phyloP scores from a whole-genome alignment of 2,797 vertebrate species.

The Todus mexicanus region DNA sequence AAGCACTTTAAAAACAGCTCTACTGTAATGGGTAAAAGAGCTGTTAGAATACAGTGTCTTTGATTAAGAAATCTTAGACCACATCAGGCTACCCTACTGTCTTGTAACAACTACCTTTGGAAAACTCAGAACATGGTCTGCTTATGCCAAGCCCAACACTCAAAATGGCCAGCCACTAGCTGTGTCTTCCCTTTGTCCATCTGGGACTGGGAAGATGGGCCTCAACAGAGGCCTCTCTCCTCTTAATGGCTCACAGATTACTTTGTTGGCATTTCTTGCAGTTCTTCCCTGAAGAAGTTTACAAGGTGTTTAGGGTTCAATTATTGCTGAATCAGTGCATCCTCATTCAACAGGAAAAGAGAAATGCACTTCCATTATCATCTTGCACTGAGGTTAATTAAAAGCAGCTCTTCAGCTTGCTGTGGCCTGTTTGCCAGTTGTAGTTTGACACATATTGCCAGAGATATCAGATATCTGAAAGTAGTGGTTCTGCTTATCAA shows the following conservation, averaged over 20 bases:
- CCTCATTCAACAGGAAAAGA: slow-evolving; percentile 63
- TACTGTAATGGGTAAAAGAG: neutral
- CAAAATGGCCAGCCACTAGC: neutral
- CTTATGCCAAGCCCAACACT: neutral
- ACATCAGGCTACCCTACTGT: slow-evolving; percentile 18
- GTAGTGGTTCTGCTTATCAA: neutral
- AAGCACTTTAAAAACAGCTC: slow-evolving; percentile 25
- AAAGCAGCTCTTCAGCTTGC: slow-evolving; percentile 62
- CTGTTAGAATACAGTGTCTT: neutral
- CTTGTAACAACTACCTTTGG: neutral
- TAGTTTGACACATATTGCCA: neutral
- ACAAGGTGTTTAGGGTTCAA: slow-evolving; percentile 42
- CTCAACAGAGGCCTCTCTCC: neutral
- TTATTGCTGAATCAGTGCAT: slow-evolving; percentile 72
- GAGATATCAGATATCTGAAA: slow-evolving; percentile 10
- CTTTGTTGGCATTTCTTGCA: slow-evolving; percentile 32
- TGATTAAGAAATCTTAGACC: slow-evolving; percentile 14
- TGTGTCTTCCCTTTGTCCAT: neutral
- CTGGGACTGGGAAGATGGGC: neutral
- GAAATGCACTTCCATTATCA: slow-evolving; percentile 31
- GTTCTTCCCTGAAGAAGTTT: slow-evolving; percentile 49
- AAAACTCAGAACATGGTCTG: neutral
- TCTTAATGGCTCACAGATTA: slow-evolving; percentile 65
- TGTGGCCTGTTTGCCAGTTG: neutral
- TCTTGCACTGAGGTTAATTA: slow-evolving; percentile 60